Base-by-base conservation (phyloP, 2,888 invertebrate species). In the Fabriciana adippe region DNA sequence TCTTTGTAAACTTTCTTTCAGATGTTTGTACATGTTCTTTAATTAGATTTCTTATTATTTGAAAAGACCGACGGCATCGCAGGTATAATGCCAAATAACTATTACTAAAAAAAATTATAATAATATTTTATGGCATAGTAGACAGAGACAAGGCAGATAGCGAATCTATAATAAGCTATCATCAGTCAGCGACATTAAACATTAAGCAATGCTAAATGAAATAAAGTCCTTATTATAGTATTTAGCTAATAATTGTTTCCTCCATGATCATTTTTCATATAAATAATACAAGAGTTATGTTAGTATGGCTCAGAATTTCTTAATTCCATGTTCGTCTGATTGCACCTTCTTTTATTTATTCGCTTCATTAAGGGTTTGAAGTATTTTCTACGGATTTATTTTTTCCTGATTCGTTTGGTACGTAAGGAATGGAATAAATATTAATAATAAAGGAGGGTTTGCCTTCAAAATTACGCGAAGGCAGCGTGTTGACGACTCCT, bases 401-500 rank as follows among this genome's bases (percentile, higher is more conserved):
- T 88, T 87, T 84, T 81, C 82, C 80, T 82, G 87, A 77, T 76
- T 75, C 69, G 75, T 72, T 86, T 86, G 77, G 83, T 82, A 84
- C 82, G 83, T 82, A 82, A 84, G 81, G 82, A 85, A 83, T 81
- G 88, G 87, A 91, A 91, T 92, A 92, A 92, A 92, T 92, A 92
- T 92, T 92, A 92, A 92, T 92, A 92, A 91, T 91, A 90, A 88
- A 88, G 80, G 89, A 89, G 90, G 90, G 92, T 90, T 90, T 90
- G 89, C 90, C 85, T 87, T 83, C 85, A 82, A 86, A 90, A 90
- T 92, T 90, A 89, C 88, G 81, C 82, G 83, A 82, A 85, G 88
- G 83, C 81, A 83, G 83, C 82, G 90, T 90, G 92, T 90, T 91
- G 92, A 90, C 90, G 89, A 90, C 84, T 89, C 89, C 90, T 92